A percentile compares a stretch with the other conserved stretches of the same genome.
These are phyloP conservation scores for Neotragus pygmaeus DNA, from an alignment of 2,113 vertebrate genomes.

Conservation along the genomic window DNA sequence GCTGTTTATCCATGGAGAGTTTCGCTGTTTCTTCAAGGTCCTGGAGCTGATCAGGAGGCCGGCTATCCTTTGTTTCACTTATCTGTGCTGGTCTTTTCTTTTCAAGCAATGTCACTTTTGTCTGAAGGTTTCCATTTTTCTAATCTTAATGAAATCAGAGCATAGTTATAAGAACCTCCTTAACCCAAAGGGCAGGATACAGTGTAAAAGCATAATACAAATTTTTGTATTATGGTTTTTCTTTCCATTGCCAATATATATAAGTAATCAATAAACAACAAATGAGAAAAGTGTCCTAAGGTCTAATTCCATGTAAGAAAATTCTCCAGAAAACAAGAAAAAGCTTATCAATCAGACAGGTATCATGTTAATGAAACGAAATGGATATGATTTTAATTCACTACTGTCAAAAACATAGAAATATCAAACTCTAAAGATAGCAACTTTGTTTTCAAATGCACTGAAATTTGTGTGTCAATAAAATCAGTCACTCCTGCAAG, in stretches of 20 bases:
- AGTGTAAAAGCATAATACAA: neutral
- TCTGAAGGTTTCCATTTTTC: conserved; percentile 2
- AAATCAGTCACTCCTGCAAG: neutral
- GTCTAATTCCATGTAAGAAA: neutral
- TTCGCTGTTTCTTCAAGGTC: neutral
- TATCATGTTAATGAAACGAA: neutral
- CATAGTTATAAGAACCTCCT: neutral
- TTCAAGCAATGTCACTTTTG: neutral
- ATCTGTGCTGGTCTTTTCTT: neutral
- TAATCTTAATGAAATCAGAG: neutral
- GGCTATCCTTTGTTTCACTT: neutral
- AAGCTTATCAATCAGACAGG: neutral
- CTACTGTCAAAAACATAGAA: neutral
- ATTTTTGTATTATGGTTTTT: neutral
- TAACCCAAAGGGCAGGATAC: neutral
- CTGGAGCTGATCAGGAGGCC: neutral
- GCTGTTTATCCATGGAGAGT: neutral
- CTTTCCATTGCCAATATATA: neutral
- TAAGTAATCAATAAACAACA: neutral
- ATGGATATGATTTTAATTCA: neutral
- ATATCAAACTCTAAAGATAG: neutral
- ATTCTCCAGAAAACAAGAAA: conserved; percentile 5
- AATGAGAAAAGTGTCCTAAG: neutral
- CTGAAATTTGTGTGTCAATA: neutral
- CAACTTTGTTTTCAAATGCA: neutral